Percentiles rank a stretch among this genome's conserved stretches.
Evolutionary conservation across 2,113 vertebrate species (phyloP).

Genomic region (Serilophus lunatus): DNA sequence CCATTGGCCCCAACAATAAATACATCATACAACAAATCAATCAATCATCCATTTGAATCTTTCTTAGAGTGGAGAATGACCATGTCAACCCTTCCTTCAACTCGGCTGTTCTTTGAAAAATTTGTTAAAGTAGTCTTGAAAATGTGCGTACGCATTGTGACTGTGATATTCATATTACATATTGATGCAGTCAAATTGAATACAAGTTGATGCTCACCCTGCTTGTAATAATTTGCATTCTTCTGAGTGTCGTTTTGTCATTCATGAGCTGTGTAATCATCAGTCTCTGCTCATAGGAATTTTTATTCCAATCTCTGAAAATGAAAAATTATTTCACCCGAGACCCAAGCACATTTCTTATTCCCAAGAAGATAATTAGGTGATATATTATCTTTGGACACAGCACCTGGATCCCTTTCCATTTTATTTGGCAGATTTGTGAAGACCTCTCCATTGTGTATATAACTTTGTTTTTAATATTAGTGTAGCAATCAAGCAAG

Average conservation of each 20-base stretch:
- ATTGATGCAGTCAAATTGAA: not conserved
- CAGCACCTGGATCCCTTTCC: not conserved
- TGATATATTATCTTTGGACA: not conserved
- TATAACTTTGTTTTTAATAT: not conserved
- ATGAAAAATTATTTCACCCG: not conserved
- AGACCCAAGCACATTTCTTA: not conserved
- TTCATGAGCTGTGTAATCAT: not conserved
- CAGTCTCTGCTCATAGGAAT: not conserved
- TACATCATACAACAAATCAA: not conserved
- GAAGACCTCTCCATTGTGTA: not conserved
- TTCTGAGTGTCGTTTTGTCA: not conserved
- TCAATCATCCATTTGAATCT: not conserved
- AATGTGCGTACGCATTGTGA: not conserved
- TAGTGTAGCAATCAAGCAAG: not conserved
- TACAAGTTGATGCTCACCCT: not conserved
- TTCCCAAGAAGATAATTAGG: not conserved
- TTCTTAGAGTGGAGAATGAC: not conserved
- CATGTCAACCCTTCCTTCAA: not conserved
- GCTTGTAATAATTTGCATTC: not conserved
- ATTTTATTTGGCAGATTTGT: not conserved
- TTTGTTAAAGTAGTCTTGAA: not conserved
- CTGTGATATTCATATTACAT: not conserved
- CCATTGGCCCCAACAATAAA: not conserved
- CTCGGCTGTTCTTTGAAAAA: not conserved
- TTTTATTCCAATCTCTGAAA: not conserved